Conservation (phyloP, 1,140 invertebrate species). For the Meloidogyne exigua region DNA sequence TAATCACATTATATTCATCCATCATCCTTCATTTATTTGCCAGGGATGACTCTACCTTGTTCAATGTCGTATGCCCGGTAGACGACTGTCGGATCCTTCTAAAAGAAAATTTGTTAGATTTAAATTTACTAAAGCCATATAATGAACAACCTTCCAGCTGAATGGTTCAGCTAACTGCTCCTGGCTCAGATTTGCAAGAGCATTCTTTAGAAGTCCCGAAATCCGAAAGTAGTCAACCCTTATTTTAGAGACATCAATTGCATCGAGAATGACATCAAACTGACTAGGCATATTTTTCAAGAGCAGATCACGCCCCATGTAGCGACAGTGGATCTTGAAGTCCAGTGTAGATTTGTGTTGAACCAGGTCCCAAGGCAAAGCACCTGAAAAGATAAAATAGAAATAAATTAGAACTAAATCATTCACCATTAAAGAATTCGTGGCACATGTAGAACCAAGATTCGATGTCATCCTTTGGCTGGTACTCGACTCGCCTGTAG, state of each 20-base stretch:
- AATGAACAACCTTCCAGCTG: background rate
- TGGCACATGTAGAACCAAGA: background rate
- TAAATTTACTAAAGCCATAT: background rate
- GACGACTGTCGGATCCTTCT: background rate
- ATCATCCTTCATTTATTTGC: background rate
- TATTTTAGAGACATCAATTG: background rate
- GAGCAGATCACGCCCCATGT: background rate
- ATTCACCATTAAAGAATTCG: conserved; percentile 4
- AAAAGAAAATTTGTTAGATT: background rate
- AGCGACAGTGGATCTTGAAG: background rate
- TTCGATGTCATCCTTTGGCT: background rate
- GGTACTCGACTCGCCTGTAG: background rate
- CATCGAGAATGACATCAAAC: background rate
- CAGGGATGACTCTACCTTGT: background rate
- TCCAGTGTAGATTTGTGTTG: background rate
- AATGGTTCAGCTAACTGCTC: background rate
- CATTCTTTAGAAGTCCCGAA: background rate
- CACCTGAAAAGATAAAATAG: background rate
- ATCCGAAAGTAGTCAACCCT: background rate
- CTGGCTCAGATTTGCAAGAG: background rate
- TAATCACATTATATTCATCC: too few species aligned
- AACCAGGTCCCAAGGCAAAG: background rate
- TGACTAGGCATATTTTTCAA: background rate
- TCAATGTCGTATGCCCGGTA: background rate
- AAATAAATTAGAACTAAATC: background rate